Percentiles rank a stretch among this genome's conserved stretches.
Evolutionary conservation across 1,140 invertebrate genomes (phyloP).

Genomic region (Ectropis grisescens): DNA sequence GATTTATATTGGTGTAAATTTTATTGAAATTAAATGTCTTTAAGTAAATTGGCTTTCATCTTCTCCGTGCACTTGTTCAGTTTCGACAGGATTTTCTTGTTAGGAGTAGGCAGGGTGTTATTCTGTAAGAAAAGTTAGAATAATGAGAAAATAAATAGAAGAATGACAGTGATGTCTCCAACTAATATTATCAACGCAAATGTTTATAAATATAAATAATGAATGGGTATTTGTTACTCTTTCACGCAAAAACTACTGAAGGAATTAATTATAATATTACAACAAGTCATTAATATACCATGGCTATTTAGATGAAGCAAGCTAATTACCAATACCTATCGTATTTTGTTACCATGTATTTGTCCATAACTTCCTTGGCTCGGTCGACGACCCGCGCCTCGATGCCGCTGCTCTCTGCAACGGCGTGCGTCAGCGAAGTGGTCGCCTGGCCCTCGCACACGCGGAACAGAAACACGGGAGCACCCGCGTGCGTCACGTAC

Average conservation of each 20-base stretch:
- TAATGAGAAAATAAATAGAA: not conserved
- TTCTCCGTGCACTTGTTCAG: conserved; percentile 26
- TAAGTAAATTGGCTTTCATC: conserved; percentile 38
- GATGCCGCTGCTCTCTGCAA: conserved; percentile 66
- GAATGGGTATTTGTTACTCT: too few relatives aligned
- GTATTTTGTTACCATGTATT: conserved; percentile 28
- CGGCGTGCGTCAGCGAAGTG: conserved; percentile 72
- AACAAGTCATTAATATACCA: too few relatives aligned
- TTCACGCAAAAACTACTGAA: too few relatives aligned
- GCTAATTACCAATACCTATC: too few relatives aligned
- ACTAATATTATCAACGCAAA: too few relatives aligned
- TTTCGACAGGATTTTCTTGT: conserved; percentile 36
- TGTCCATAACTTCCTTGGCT: conserved; percentile 20
- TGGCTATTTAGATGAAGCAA: too few relatives aligned
- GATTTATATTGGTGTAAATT: not conserved
- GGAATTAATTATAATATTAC: too few relatives aligned
- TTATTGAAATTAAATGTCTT: conserved; percentile 35
- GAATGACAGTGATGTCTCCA: not conserved
- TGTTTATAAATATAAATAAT: too few relatives aligned
- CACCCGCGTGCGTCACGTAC: conserved; percentile 65
- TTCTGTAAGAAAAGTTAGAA: conserved; percentile 26
- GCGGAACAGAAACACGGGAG: conserved; percentile 75
- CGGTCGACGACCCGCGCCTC: conserved; percentile 12
- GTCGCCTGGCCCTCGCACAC: conserved; percentile 65
- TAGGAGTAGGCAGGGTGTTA: conserved; percentile 32